Evolutionary conservation across 1,140 invertebrate genomes (phyloP).

Genomic region (Drosophila obscura): DNA sequence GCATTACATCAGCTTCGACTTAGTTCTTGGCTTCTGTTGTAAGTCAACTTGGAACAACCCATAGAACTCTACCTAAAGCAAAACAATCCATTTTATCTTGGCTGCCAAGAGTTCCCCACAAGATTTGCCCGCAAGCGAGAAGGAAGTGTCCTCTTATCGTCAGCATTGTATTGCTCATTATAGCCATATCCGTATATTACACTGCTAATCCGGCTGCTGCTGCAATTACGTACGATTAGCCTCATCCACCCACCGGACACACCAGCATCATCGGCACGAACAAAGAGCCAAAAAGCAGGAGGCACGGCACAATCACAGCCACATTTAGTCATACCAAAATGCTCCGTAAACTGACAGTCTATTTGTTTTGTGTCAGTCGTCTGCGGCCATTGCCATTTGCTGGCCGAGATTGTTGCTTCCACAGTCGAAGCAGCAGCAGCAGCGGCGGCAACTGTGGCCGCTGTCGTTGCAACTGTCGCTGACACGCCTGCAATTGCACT

Average conservation of each 20-base stretch:
- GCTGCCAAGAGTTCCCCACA: slow-evolving; percentile 5
- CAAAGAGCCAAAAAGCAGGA: slow-evolving; percentile 42
- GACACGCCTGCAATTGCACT: slow-evolving; percentile 76
- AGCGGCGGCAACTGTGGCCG: slow-evolving; percentile 39
- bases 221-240: slow-evolving; percentile 44
- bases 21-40: slow-evolving; percentile 9
- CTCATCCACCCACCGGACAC: slow-evolving; percentile 18
- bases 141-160: no score
- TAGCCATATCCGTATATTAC: slow-evolving; percentile 7
- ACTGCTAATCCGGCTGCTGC: slow-evolving; percentile 11
- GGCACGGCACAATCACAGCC: slow-evolving; percentile 51
- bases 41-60: no score
- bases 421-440: slow-evolving; percentile 11
- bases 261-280: slow-evolving; percentile 8
- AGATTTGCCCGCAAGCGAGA: no score
- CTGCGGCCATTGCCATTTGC: slow-evolving; percentile 54
- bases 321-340: slow-evolving; percentile 78
- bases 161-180: no score
- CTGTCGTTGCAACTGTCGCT: slow-evolving; percentile 57
- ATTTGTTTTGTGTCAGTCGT: slow-evolving; percentile 76
- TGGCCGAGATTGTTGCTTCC: slow-evolving; percentile 37
- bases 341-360: slow-evolving; percentile 81
- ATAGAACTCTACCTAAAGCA: no score
- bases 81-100: no score
- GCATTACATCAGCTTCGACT: slow-evolving; percentile 67